Base-by-base conservation (phyloP, 2,888 invertebrate genomes). In the Neocrepidodera transversa region DNA sequence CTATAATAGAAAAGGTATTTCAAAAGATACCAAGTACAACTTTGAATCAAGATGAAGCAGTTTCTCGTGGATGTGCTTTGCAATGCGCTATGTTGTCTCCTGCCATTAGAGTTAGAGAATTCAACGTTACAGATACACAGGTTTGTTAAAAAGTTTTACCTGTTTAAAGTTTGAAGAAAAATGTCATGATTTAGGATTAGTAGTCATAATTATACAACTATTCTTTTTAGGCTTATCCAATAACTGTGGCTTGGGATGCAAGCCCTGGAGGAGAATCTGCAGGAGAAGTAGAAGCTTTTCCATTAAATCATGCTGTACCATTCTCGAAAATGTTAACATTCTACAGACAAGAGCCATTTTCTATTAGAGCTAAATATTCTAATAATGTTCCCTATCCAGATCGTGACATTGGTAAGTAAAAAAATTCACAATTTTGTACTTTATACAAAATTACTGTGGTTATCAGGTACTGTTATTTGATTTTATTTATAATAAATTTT, bases 21-120 rank as follows among this genome's bases (percentile, higher is more conserved):
- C 87, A 89, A 56, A 92, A 93, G 74, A 84, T 87, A 43, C 89
- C 95, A 4, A 94, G 95, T 66, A 99, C 98, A 17, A 98, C 99
- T 16, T 82, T 99, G 59, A 99, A 99, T 80, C 94, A 94, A 81
- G 99, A 99, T 78, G 99, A 99, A 80, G 94, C 98, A 0, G 97
- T 99, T 18, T 86, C 97, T 1, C 88, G 98, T 58, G 98, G 99
- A 1, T 97, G 97, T 79, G 97, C 97, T 20, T 82, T 98, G 57
- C 92, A 93, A 73, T 99, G 98, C 82, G 99, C 99, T 13, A 97
- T 98, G 84, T 85, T 99, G 73, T 95, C 95, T 53, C 99, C 99
- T 28, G 95, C 96, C 13, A 96, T 98, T 74, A 89, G 97, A 76
- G 97, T 99, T 61, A 87, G 97, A 56, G 98, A 99, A 71, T 98